phyloP scores from a whole-genome alignment of 2,888 invertebrate genomes.

The Ceriagrion tenellum region DNA sequence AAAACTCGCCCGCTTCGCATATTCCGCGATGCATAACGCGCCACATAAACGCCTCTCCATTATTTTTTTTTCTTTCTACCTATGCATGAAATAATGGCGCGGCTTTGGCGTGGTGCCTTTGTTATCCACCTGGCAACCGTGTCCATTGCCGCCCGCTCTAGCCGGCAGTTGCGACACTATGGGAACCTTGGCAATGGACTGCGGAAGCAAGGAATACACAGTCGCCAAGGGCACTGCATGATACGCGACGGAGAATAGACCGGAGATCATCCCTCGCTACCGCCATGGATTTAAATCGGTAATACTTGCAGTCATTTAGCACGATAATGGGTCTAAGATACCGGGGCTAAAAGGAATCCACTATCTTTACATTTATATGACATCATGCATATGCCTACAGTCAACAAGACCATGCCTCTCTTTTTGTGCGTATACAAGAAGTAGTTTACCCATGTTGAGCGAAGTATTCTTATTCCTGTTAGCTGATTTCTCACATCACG shows the following conservation, averaged over 20 bases:
- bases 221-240: slow-evolving; percentile 43
- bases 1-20: background rate
- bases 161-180: slow-evolving; percentile 17
- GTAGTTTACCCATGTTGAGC: no score
- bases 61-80: slow-evolving; percentile 20
- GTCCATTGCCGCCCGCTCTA: slow-evolving; percentile 61
- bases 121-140: slow-evolving; percentile 44
- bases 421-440: no score
- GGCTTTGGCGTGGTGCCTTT: slow-evolving; percentile 30
- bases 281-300: background rate
- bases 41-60: slow-evolving; percentile 28
- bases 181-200: slow-evolving; percentile 51
- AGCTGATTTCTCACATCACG: no score
- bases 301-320: background rate
- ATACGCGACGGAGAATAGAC: background rate
- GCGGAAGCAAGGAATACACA: slow-evolving; percentile 35
- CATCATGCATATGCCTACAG: no score
- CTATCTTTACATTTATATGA: no score
- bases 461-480: no score
- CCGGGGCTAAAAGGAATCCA: no score
- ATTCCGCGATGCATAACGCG: slow-evolving; percentile 2
- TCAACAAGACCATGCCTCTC: no score
- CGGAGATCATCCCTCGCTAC: slow-evolving; percentile 21
- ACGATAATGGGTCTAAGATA: background rate
- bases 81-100: slow-evolving; percentile 28